phyloP scores from a whole-genome alignment of 1,140 invertebrate genomes.

The Cherax destructor region DNA sequence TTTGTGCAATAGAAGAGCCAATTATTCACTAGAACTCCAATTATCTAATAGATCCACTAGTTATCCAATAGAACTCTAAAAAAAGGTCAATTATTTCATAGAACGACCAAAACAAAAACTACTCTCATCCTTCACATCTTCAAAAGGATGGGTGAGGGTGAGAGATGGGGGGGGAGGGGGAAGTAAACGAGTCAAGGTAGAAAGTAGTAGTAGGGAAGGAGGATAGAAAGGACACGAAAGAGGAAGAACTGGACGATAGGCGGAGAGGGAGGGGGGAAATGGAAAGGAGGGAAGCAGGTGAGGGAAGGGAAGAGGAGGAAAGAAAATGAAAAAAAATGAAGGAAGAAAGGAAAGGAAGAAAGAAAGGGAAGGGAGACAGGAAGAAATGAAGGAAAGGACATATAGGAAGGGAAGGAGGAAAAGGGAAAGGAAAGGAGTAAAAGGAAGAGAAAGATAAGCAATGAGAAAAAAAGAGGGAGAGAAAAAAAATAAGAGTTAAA shows the following conservation, averaged over 20 bases:
- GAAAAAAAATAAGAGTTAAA: background rate
- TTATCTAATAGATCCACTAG: conserved; percentile 36
- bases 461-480: background rate
- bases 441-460: background rate
- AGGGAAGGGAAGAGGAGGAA: background rate
- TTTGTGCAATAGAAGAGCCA: too few species aligned
- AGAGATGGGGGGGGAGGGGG: background rate
- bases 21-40: background rate
- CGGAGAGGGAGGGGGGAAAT: background rate
- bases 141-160: background rate
- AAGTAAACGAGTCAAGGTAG: background rate
- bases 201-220: background rate
- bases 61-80: conserved; percentile 35
- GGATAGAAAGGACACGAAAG: background rate
- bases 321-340: background rate
- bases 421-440: background rate
- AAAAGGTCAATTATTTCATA: conserved; percentile 1
- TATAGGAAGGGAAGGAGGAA: background rate
- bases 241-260: background rate
- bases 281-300: background rate
- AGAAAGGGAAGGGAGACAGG: background rate
- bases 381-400: background rate
- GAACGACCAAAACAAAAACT: background rate
- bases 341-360: background rate
- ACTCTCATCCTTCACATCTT: background rate